Percentiles rank a stretch among this genome's conserved stretches.
phyloP scores from a whole-genome alignment of 2,113 vertebrate genomes.

The Leptobrachium leishanense region DNA sequence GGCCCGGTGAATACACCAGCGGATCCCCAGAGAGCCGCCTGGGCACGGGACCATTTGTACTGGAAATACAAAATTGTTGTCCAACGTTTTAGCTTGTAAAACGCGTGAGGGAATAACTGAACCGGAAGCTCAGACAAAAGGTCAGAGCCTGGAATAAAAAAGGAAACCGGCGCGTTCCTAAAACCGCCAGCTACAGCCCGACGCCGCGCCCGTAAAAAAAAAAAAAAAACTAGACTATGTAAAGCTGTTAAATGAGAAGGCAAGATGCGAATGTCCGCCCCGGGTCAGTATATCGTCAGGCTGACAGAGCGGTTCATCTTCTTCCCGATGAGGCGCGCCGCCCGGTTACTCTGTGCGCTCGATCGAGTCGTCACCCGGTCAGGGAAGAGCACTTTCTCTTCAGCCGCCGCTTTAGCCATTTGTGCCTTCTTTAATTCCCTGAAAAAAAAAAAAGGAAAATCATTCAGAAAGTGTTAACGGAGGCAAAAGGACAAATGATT shows the following conservation, averaged over 20 bases:
- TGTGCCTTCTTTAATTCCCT: constrained; percentile 98
- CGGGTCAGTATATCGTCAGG: constrained; percentile 89
- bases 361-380: constrained; percentile 90
- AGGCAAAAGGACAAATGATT: no score
- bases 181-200: neutral
- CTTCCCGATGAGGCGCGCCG: constrained; percentile 88
- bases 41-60: neutral
- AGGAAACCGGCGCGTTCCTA: neutral
- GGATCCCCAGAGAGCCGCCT: no score
- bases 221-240: neutral
- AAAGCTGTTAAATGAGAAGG: neutral
- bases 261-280: neutral
- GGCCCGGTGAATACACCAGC: constrained; percentile 17
- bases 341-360: constrained; percentile 79
- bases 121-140: neutral
- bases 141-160: neutral
- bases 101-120: neutral
- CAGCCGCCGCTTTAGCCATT: constrained; percentile 87
- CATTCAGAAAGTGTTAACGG: constrained; percentile 42
- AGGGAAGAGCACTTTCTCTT: constrained; percentile 86
- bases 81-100: no score
- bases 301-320: constrained; percentile 96
- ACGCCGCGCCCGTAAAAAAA: neutral
- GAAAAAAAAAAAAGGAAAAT: constrained; percentile 49
- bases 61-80: neutral